Evolutionary conservation across 2,888 invertebrate species (phyloP).

Genomic region (Timandra comae): DNA sequence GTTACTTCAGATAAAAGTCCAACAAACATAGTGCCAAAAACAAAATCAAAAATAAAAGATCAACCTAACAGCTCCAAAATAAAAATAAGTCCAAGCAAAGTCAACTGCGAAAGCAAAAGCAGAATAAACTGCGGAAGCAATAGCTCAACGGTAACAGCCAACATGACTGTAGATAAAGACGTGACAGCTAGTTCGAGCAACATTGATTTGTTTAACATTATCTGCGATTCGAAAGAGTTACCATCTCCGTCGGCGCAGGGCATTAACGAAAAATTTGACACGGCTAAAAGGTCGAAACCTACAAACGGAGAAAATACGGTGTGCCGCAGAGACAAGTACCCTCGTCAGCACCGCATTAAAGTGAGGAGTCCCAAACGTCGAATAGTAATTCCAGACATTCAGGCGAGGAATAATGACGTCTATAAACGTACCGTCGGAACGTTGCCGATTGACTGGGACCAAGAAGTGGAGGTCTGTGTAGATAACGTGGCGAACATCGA

Average conservation of each 20-base stretch:
- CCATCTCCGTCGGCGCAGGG: slow-evolving; percentile 1
- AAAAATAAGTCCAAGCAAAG: too few relatives aligned
- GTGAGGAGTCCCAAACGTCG: slow-evolving; percentile 57
- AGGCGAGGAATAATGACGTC: slow-evolving; percentile 23
- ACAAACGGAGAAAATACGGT: slow-evolving; percentile 28
- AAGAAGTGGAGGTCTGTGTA: slow-evolving; percentile 28
- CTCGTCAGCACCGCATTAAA: slow-evolving; percentile 51
- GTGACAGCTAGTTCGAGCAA: slow-evolving; percentile 45
- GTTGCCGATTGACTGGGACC: slow-evolving; percentile 35
- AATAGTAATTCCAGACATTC: slow-evolving; percentile 24
- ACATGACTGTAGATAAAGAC: slow-evolving; percentile 37
- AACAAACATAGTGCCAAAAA: too few relatives aligned
- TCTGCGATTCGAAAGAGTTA: slow-evolving; percentile 10
- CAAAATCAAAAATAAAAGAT: too few relatives aligned
- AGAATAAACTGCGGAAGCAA: slow-evolving; percentile 14
- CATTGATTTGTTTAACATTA: slow-evolving; percentile 34
- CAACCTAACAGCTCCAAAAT: too few relatives aligned
- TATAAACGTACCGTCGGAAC: slow-evolving; percentile 27
- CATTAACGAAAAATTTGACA: slow-evolving; percentile 12
- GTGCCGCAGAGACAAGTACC: slow-evolving; percentile 35
- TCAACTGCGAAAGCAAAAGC: slow-evolving; percentile 36
- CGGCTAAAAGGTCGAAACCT: slow-evolving; percentile 16
- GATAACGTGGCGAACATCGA: slow-evolving; percentile 18
- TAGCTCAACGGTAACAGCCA: too few relatives aligned
- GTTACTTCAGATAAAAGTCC: neutral